Percentiles rank a stretch among this genome's conserved stretches.
These are phyloP conservation scores for Morelia viridis DNA, from an alignment of 2,797 vertebrate species.

Conservation along the genomic window DNA sequence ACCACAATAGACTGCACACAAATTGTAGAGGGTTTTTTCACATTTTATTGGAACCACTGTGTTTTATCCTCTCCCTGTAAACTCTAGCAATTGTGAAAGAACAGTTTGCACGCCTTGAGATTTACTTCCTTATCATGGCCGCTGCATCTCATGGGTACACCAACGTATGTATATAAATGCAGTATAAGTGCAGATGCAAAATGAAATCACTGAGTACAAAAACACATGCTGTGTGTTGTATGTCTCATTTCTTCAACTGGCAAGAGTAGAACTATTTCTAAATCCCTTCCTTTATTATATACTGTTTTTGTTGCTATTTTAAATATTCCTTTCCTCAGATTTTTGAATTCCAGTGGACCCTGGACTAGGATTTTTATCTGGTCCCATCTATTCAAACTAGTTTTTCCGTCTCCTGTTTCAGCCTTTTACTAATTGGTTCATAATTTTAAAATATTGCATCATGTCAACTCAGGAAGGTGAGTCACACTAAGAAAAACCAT, in stretches of 20 bases:
- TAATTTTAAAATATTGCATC: background rate
- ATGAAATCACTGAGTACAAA: background rate
- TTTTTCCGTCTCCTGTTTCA: background rate
- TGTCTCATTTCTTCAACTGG: background rate
- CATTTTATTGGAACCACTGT: constrained; percentile 13
- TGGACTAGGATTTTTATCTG: background rate
- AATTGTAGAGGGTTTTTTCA: background rate
- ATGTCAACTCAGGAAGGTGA: background rate
- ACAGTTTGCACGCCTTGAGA: background rate
- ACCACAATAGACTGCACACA: constrained; percentile 14
- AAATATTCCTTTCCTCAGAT: background rate
- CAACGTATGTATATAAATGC: background rate
- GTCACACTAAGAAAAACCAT: background rate
- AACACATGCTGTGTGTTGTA: background rate
- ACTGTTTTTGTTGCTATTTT: background rate
- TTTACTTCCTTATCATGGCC: background rate
- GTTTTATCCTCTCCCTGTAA: constrained; percentile 2
- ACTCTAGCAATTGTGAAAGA: constrained; percentile 11
- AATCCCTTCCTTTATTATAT: background rate
- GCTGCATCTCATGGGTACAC: background rate
- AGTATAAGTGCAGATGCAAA: constrained; percentile 1
- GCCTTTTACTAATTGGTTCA: background rate
- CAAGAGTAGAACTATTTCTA: background rate
- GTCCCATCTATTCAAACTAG: background rate
- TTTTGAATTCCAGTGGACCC: background rate